A percentile compares a stretch with the other conserved stretches of the same genome.
phyloP scores from a whole-genome alignment of 2,888 invertebrate genomes.

The Plutella xylostella region DNA sequence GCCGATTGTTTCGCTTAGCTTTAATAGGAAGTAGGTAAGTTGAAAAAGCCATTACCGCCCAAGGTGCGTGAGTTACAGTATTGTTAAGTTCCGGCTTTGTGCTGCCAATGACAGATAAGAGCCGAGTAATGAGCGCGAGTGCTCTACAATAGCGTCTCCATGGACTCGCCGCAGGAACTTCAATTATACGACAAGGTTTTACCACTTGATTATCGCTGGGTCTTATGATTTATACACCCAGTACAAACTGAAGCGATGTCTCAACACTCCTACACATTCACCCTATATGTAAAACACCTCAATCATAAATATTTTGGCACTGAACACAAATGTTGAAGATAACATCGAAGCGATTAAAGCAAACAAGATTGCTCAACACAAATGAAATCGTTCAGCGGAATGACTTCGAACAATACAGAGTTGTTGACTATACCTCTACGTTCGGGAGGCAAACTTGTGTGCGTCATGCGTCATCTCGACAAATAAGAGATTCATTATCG shows the following conservation, averaged over 20 bases:
- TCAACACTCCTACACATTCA: too few species aligned
- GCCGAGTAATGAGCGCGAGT: constrained; percentile 43
- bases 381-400: background rate
- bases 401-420: constrained; percentile 1
- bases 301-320: background rate
- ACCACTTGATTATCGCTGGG: too few species aligned
- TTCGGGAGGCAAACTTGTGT: constrained; percentile 1
- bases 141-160: constrained; percentile 41
- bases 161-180: constrained; percentile 25
- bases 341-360: too few species aligned
- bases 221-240: too few species aligned
- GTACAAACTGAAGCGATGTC: too few species aligned
- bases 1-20: background rate
- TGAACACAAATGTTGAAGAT: background rate
- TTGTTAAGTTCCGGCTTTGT: constrained; percentile 48
- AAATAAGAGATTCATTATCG: background rate
- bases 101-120: constrained; percentile 63
- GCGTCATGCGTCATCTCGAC: constrained; percentile 1
- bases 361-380: too few species aligned
- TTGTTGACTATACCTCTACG: background rate
- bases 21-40: constrained; percentile 5
- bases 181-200: constrained; percentile 17
- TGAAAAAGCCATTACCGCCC: constrained; percentile 28
- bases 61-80: constrained; percentile 40
- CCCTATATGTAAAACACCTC: too few species aligned